Percentiles rank a stretch among this genome's conserved stretches.
Evolutionary conservation across 2,797 vertebrate genomes (phyloP).

Genomic region (Schizothorax lantsangensis): DNA sequence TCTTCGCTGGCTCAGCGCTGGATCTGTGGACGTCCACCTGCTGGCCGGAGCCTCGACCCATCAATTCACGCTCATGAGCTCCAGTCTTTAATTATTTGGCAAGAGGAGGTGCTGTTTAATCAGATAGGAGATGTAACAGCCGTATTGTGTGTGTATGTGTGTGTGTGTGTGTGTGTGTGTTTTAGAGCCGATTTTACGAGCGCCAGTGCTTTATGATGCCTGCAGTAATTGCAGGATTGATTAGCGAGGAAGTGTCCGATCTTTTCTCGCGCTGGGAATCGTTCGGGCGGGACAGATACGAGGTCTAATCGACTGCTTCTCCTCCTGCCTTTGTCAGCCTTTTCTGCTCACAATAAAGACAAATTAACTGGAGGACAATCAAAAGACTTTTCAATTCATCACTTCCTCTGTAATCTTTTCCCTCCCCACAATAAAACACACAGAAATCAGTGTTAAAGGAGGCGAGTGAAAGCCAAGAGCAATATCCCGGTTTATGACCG

Average conservation of each 20-base stretch:
- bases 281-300: slow-evolving; percentile 58
- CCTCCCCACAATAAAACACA: slow-evolving; percentile 61
- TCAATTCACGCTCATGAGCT: slow-evolving; percentile 39
- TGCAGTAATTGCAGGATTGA: slow-evolving; percentile 77
- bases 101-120: slow-evolving; percentile 23
- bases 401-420: slow-evolving; percentile 67
- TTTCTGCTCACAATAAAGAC: slow-evolving; percentile 77
- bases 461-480: slow-evolving; percentile 3
- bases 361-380: slow-evolving; percentile 75
- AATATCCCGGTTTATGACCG: slow-evolving; percentile 35
- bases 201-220: slow-evolving; percentile 74
- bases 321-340: slow-evolving; percentile 61
- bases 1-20: background rate
- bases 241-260: slow-evolving; percentile 75
- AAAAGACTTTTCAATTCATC: slow-evolving; percentile 68
- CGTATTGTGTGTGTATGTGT: slow-evolving; percentile 22
- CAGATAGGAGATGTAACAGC: slow-evolving; percentile 19
- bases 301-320: slow-evolving; percentile 69
- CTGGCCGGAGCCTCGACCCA: background rate
- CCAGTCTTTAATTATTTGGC: slow-evolving; percentile 22
- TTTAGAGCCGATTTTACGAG: slow-evolving; percentile 47
- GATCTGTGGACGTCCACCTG: background rate
- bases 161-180: slow-evolving; percentile 21
- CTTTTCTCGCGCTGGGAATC: slow-evolving; percentile 55
- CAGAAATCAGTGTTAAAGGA: slow-evolving; percentile 54